phyloP scores from a whole-genome alignment of 2,113 vertebrate genomes.

The Datnioides undecimradiatus region DNA sequence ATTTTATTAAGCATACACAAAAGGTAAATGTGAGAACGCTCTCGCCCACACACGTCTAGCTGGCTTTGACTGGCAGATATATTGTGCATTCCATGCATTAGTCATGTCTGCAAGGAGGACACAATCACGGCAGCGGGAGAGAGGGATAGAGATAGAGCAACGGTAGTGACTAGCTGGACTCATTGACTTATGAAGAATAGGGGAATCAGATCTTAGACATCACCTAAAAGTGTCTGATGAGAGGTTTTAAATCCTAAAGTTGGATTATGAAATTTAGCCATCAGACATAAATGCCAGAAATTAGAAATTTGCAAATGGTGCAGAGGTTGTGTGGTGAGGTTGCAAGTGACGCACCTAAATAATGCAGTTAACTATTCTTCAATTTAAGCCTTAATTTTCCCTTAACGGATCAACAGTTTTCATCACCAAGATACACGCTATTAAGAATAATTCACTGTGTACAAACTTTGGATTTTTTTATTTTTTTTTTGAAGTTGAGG shows the following conservation, averaged over 20 bases:
- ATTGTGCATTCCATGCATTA: slow-evolving; percentile 60
- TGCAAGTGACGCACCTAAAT: not conserved
- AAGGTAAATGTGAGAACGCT: slow-evolving; percentile 59
- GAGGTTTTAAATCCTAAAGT: slow-evolving; percentile 49
- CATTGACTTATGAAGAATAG: slow-evolving; percentile 42
- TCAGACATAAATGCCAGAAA: slow-evolving; percentile 25
- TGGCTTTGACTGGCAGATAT: slow-evolving; percentile 58
- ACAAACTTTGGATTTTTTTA: not conserved
- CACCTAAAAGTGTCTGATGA: slow-evolving; percentile 42
- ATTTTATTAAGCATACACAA: slow-evolving; percentile 54
- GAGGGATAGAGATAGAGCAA: not conserved
- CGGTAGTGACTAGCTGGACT: slow-evolving; percentile 25
- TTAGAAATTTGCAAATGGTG: not conserved
- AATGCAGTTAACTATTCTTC: not conserved
- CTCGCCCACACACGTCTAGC: slow-evolving; percentile 62
- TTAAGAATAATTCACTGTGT: not conserved
- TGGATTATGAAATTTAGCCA: slow-evolving; percentile 46
- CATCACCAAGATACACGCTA: not conserved
- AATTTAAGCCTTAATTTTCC: not conserved
- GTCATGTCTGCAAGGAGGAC: slow-evolving; percentile 60
- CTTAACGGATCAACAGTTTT: slow-evolving; percentile 20
- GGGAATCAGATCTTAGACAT: slow-evolving; percentile 49
- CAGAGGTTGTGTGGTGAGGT: not conserved
- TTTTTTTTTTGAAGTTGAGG: not conserved
- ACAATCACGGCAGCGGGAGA: slow-evolving; percentile 44